Evolutionary conservation across 2,888 invertebrate genomes (phyloP), one percentile per base, ranked within the genome.

Genomic region (Spatulosminthurus flaviceps): DNA sequence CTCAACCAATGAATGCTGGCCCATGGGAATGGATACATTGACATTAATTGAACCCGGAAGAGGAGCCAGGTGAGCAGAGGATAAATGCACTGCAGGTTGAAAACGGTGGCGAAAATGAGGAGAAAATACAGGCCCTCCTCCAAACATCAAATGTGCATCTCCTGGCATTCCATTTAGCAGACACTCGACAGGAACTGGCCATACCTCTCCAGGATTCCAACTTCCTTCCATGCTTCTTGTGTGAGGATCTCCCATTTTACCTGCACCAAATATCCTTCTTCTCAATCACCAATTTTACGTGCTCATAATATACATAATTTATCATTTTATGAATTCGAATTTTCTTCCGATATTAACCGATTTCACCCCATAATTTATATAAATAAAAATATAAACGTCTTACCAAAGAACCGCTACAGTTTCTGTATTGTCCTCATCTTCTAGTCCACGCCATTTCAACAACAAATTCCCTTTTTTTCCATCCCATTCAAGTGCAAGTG

Each of bases 121-220:
- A 29, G 79, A 61, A 24, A 80, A 34, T 42, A 80, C 51, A 34
- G 80, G 82, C 16, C 29, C 41, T 26, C 79, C 79, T n/a, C 78
- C 80, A 70, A 80, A 81, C 80, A 81, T 80, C 29, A 81, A 71
- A 28, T 81, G 81, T n/a, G 79, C 60, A 29, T 82, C 82, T 43
- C 74, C 24, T 21, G 77, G 22, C 79, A 82, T 76, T 11, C 81
- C 80, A 43, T 72, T 79, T 34, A 81, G 41, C 1, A 82, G 77
- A 74, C 82, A 82, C 24, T 82, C 82, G 11, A 81, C 81, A 22
- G 82, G 82, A 41, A 79, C 77, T 5, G 71, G 76, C 61, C 61
- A 61, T 4, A 51, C 82, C 41, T 79, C 79, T 4, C 77, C 71
- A 11, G 77, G 26, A 64, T 70, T 79, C 81, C 81, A 81, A 51